A percentile compares a stretch with the other conserved stretches of the same genome.
These are phyloP conservation scores for Pammene fasciana DNA, from an alignment of 2,888 invertebrate genomes.

Conservation along the genomic window DNA sequence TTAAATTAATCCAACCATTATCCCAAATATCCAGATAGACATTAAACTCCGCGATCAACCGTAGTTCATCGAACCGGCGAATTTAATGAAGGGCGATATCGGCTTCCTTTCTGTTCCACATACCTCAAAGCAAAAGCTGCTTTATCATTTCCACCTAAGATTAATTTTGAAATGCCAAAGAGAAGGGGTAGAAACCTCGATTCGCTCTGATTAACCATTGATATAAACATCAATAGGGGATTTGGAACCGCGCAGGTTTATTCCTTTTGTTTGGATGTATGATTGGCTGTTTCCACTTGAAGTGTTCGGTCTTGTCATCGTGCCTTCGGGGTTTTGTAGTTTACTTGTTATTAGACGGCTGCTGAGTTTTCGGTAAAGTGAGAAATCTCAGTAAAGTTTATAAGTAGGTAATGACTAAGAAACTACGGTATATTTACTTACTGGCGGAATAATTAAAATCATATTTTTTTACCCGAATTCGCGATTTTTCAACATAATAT, in stretches of 20 bases:
- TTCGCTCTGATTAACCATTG: constrained; percentile 21
- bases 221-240: constrained; percentile 12
- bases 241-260: background rate
- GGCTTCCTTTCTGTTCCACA: constrained; percentile 14
- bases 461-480: no score
- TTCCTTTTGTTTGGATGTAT: constrained; percentile 6
- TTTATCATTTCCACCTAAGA: background rate
- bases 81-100: constrained; percentile 26
- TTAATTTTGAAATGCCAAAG: background rate
- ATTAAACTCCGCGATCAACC: constrained; percentile 15
- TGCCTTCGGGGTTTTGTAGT: background rate
- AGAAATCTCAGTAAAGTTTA: no score
- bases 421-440: no score
- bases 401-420: no score
- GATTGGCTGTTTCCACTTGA: background rate
- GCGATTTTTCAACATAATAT: no score
- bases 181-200: background rate
- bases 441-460: no score
- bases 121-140: background rate
- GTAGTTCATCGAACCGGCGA: constrained; percentile 20
- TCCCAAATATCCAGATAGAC: background rate
- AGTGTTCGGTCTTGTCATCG: background rate
- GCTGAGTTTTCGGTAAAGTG: background rate
- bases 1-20: constrained; percentile 4
- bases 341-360: background rate